Evolutionary conservation across 2,888 invertebrate species (phyloP).

Genomic region (Lasioglossum calceatum): DNA sequence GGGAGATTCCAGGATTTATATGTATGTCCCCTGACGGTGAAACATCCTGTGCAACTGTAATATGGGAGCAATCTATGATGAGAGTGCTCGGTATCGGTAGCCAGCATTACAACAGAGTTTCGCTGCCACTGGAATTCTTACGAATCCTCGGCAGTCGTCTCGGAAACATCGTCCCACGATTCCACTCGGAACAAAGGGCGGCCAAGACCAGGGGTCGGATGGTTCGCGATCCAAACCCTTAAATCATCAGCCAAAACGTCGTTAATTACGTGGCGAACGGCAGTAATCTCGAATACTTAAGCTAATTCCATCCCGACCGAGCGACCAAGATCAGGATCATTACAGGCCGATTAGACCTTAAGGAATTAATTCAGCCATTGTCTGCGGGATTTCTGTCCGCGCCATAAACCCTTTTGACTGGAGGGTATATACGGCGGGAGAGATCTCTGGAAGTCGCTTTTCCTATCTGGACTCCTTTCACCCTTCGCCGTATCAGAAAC

Average conservation of each 20-base stretch:
- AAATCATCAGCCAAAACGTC: slow-evolving; percentile 68
- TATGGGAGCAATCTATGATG: not conserved
- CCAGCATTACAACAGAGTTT: not conserved
- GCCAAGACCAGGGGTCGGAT: slow-evolving; percentile 22
- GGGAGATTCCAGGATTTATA: too few species aligned
- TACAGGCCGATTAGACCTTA: slow-evolving; percentile 76
- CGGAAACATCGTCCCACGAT: not conserved
- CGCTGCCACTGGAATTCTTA: slow-evolving; percentile 10
- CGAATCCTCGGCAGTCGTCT: not conserved
- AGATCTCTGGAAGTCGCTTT: slow-evolving; percentile 42
- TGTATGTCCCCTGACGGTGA: not conserved
- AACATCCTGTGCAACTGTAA: not conserved
- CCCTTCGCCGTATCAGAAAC: slow-evolving; percentile 63
- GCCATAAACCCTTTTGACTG: slow-evolving; percentile 80
- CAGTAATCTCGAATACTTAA: slow-evolving; percentile 64
- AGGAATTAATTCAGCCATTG: slow-evolving; percentile 80
- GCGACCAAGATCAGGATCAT: slow-evolving; percentile 71
- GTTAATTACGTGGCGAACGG: slow-evolving; percentile 71
- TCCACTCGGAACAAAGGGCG: slow-evolving; percentile 31
- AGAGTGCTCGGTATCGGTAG: not conserved
- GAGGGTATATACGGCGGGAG: slow-evolving; percentile 50
- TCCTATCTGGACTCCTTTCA: slow-evolving; percentile 62
- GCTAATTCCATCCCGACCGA: slow-evolving; percentile 65
- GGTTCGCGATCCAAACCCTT: slow-evolving; percentile 46
- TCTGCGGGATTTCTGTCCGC: slow-evolving; percentile 78